A percentile compares a stretch with the other conserved stretches of the same genome.
These are phyloP conservation scores for Zele albiditarsus DNA, from an alignment of 2,888 invertebrate species.

Conservation along the genomic window DNA sequence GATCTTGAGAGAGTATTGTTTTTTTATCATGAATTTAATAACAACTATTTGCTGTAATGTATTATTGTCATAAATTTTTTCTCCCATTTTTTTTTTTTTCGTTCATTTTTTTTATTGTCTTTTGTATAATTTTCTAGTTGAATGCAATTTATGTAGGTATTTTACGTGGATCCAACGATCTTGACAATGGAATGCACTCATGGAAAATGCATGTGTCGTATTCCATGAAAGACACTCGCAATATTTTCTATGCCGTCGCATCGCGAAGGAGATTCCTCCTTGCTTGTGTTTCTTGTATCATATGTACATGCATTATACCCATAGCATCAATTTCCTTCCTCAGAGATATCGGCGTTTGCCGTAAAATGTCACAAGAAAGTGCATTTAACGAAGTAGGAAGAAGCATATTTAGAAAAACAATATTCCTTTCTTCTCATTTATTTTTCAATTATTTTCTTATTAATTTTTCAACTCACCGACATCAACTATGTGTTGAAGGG, in stretches of 20 bases:
- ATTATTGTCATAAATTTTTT: background rate
- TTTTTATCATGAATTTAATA: background rate
- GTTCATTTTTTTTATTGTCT: background rate
- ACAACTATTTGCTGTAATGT: background rate
- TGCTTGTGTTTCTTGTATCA: background rate
- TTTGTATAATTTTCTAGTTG: background rate
- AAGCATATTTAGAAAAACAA: background rate
- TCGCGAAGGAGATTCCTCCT: conserved; percentile 16
- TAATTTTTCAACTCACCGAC: conserved; percentile 78
- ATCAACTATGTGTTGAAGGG: conserved; percentile 92
- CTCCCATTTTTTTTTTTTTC: background rate
- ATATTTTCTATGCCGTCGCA: conserved; percentile 19
- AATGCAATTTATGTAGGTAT: conserved; percentile 16
- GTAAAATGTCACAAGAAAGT: background rate
- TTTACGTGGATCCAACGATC: conserved; percentile 15
- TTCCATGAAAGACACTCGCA: conserved; percentile 24
- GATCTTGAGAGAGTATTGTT: background rate
- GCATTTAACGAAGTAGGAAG: background rate
- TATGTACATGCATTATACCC: conserved; percentile 6
- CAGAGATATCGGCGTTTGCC: background rate
- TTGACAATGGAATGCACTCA: conserved; percentile 35
- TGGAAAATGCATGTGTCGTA: conserved; percentile 42
- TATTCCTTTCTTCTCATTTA: background rate
- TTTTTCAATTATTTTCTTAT: conserved; percentile 3
- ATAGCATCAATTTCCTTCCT: no score